phyloP scores from a whole-genome alignment of 2,113 vertebrate species.

The Apeltes quadracus region DNA sequence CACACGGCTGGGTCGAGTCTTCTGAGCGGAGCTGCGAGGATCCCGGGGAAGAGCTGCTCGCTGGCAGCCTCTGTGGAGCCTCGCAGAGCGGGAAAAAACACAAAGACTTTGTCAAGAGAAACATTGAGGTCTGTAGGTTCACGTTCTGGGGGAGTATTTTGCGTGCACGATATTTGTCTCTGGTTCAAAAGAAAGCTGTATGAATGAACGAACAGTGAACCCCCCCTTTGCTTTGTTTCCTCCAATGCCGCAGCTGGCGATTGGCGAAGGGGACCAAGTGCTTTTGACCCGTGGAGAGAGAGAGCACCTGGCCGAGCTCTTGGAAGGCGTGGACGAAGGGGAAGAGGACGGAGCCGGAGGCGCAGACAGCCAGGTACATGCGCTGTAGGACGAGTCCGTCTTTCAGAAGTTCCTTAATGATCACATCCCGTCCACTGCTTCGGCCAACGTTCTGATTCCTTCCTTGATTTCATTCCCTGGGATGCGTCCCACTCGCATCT shows the following conservation, averaged over 20 bases:
- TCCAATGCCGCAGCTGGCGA: conserved; percentile 82
- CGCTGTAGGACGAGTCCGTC: conserved; percentile 32
- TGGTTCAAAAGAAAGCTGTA: conserved; percentile 9
- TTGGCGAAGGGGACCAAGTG: conserved; percentile 77
- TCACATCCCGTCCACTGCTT: conserved; percentile 3
- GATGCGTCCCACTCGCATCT: conserved; percentile 1
- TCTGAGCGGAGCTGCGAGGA: conserved; percentile 42
- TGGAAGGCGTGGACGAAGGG: conserved; percentile 81
- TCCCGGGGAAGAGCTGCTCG: conserved; percentile 33
- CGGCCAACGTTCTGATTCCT: background rate
- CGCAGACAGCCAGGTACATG: conserved; percentile 63
- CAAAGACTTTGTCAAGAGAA: conserved; percentile 89
- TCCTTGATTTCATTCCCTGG: background rate
- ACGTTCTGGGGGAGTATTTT: conserved; percentile 19
- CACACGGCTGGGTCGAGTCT: conserved; percentile 23
- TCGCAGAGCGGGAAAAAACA: conserved; percentile 74
- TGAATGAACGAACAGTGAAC: background rate
- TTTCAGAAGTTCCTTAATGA: conserved; percentile 44
- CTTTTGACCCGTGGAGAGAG: conserved; percentile 85
- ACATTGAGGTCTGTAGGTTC: conserved; percentile 89
- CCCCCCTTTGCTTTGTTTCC: conserved; percentile 11
- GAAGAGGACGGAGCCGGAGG: conserved; percentile 76
- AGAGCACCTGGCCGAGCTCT: conserved; percentile 84
- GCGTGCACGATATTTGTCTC: conserved; percentile 38
- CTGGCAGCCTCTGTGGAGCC: conserved; percentile 48